Conservation (phyloP, 2,113 vertebrate genomes). For the Aspiorhynchus laticeps region DNA sequence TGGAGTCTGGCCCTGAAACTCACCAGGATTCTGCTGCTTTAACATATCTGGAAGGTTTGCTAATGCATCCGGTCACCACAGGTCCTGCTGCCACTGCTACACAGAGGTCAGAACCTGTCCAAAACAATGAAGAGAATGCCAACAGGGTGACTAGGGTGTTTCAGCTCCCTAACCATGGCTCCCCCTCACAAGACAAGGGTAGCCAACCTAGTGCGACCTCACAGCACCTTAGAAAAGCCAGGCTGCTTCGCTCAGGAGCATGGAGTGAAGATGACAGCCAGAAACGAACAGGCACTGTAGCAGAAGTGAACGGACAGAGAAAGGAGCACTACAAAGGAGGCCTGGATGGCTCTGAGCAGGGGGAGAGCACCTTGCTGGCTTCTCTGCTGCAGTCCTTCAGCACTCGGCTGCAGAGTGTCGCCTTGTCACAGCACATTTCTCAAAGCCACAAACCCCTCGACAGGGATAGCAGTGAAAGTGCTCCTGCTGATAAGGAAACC, state of each 20-base stretch:
- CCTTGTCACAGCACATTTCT: slow-evolving; percentile 86
- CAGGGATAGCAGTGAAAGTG: slow-evolving; percentile 75
- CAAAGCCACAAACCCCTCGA: slow-evolving; percentile 57
- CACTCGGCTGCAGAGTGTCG: slow-evolving; percentile 93
- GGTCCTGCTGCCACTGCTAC: slow-evolving; percentile 88
- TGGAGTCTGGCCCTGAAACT: slow-evolving; percentile 99
- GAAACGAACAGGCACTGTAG: slow-evolving; percentile 80
- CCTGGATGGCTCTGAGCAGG: slow-evolving; percentile 87
- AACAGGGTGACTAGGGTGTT: slow-evolving; percentile 82
- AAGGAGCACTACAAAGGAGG: slow-evolving; percentile 84
- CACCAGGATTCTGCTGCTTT: slow-evolving; percentile 99
- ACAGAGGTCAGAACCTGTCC: slow-evolving; percentile 83
- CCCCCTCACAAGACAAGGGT: slow-evolving; percentile 76
- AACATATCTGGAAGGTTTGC: slow-evolving; percentile 99
- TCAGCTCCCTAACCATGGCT: slow-evolving; percentile 84
- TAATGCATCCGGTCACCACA: slow-evolving; percentile 98
- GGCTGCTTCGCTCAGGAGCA: slow-evolving; percentile 89
- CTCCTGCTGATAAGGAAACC: slow-evolving; percentile 83
- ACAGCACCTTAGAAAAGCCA: slow-evolving; percentile 94
- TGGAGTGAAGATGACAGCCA: slow-evolving; percentile 89
- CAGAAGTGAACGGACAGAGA: slow-evolving; percentile 86
- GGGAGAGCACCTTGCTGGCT: slow-evolving; percentile 95
- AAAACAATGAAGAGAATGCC: slow-evolving; percentile 83
- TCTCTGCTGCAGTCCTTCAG: slow-evolving; percentile 98
- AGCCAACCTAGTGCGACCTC: slow-evolving; percentile 82